Evolutionary conservation across 2,888 invertebrate genomes (phyloP).

Genomic region (Branchinecta sandiegonensis): DNA sequence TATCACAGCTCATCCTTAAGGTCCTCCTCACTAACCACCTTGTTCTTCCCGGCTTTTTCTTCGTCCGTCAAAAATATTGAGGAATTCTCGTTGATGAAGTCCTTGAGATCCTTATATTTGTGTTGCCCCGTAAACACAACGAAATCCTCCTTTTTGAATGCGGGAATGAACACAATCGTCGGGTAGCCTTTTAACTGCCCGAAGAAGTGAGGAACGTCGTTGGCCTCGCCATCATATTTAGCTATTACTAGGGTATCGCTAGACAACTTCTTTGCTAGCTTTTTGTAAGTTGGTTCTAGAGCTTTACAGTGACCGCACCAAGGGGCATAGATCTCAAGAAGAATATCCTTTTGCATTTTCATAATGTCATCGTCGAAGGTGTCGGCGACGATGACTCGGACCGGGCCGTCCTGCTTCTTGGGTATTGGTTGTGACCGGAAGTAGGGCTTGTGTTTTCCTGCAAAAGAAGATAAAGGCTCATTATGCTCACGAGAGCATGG

Average conservation of each 20-base stretch:
- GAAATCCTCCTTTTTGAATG: slow-evolving; percentile 33
- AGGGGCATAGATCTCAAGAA: slow-evolving; percentile 44
- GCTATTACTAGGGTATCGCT: slow-evolving; percentile 30
- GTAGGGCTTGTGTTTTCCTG: slow-evolving; percentile 37
- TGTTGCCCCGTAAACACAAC: slow-evolving; percentile 33
- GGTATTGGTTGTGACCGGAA: slow-evolving; percentile 41
- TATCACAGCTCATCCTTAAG: slow-evolving; percentile 17
- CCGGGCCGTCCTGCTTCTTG: slow-evolving; percentile 38
- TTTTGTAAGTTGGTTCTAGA: slow-evolving; percentile 39
- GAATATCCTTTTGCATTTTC: slow-evolving; percentile 39
- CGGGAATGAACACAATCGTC: slow-evolving; percentile 36
- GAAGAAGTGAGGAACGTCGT: slow-evolving; percentile 33
- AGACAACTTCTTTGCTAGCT: slow-evolving; percentile 31
- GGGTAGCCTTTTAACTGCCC: slow-evolving; percentile 32
- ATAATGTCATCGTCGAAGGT: slow-evolving; percentile 40
- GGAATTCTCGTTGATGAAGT: slow-evolving; percentile 23
- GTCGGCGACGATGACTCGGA: slow-evolving; percentile 40
- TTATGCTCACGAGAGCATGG: no score
- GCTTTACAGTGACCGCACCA: slow-evolving; percentile 44
- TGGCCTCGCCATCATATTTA: slow-evolving; percentile 34
- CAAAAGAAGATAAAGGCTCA: slow-evolving; percentile 23
- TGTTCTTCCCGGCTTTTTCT: slow-evolving; percentile 22
- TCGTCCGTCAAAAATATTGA: slow-evolving; percentile 26
- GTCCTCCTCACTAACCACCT: background rate
- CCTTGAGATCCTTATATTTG: slow-evolving; percentile 16